A percentile compares a stretch with the other conserved stretches of the same genome.
phyloP scores from a whole-genome alignment of 2,113 vertebrate species.

The Grammomys surdaster region DNA sequence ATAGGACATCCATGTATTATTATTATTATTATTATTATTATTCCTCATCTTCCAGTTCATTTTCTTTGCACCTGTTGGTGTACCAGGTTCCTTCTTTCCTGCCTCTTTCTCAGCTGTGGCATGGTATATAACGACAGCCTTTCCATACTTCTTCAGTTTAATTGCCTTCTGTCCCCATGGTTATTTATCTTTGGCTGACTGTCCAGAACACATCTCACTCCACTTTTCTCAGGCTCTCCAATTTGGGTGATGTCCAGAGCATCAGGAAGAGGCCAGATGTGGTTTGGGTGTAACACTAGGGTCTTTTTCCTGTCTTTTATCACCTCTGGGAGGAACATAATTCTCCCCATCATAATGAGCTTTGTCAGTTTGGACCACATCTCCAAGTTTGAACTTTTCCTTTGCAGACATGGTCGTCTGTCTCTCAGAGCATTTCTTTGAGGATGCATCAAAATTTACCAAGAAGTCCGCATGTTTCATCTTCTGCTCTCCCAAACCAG shows the following conservation, averaged over 20 bases:
- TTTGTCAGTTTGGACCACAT: conserved; percentile 95
- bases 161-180: conserved; percentile 94
- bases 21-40: conserved; percentile 95
- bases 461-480: conserved; percentile 95
- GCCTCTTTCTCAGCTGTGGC: conserved; percentile 92
- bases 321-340: conserved; percentile 93
- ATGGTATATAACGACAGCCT: conserved; percentile 96
- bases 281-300: conserved; percentile 94
- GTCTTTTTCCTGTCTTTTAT: conserved; percentile 93
- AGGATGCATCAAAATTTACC: conserved; percentile 96
- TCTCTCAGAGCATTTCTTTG: conserved; percentile 96
- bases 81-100: conserved; percentile 94
- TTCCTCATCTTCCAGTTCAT: conserved; percentile 88
- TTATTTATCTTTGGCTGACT: conserved; percentile 92
- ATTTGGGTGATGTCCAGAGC: conserved; percentile 96
- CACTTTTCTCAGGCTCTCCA: conserved; percentile 96
- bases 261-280: conserved; percentile 96
- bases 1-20: conserved; percentile 86
- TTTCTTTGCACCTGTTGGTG: conserved; percentile 91
- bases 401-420: conserved; percentile 98
- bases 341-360: conserved; percentile 94
- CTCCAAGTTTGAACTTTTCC: conserved; percentile 96
- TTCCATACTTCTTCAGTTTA: conserved; percentile 98
- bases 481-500: conserved; percentile 97
- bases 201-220: conserved; percentile 94